Base-by-base conservation (phyloP, 2,797 vertebrate species). In the Helicolenus hilgendorfi region DNA sequence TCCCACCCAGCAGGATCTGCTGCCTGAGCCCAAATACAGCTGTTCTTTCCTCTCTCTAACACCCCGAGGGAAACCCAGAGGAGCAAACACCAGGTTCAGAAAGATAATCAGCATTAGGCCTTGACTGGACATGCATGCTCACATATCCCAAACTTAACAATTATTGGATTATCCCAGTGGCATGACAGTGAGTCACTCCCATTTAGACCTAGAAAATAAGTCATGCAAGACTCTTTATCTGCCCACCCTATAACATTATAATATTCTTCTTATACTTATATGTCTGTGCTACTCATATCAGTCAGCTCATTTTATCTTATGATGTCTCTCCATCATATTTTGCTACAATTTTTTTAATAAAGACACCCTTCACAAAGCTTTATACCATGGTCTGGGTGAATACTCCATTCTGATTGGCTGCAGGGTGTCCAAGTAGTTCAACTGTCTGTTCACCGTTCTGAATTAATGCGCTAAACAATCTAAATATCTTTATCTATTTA, bases 11-110 rank as follows among this genome's bases (percentile, higher is more conserved):
- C 71, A 62, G 35, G 26, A 64, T 69, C 67, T 91, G 60, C 31
- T 73, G 77, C 31, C 26, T 75, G 36, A 86, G 69, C 24, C 56
- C 65, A 82, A 84, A 85, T 58, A 73, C 85, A 91, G 85, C 87
- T 84, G 83, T 76, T 75, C 41, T 76, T 36, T 77, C 41, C 49
- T 65, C 65, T 84, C 24, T 56, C 14, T 31, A 62, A 26, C 0
- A 11, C 76, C 76, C 77, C 7, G n/a, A 72, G 53, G 41, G 64
- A 77, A 77, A n/a, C 53, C 60, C 60, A 29, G 14, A 81, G 24
- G n/a, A 80, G 64, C 55, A 38, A 60, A 68, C 10, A n/a, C 45
- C 41, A 29, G 2, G 27, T 77, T 76, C 27, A 67, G 22, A 59
- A 31, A 69, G 26, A 79, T 58, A 58, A 70, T 73, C 68, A 31